Evolutionary conservation across 2,113 vertebrate species (phyloP), one percentile per base, ranked within the genome.

Genomic region (Cottus gobio): DNA sequence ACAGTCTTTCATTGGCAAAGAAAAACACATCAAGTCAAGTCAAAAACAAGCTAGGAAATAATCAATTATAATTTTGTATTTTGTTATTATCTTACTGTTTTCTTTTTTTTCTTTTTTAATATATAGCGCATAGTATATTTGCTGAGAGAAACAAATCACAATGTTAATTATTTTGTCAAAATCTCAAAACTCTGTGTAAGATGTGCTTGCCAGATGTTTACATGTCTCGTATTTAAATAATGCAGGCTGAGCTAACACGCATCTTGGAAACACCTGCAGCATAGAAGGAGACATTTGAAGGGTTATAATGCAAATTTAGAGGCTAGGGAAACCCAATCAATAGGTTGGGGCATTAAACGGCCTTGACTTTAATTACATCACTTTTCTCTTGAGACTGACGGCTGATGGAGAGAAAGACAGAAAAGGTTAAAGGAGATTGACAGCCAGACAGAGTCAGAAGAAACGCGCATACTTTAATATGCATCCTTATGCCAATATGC

Each of bases 371-470:
- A 76, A 85, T 67, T 65, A 52, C 26, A 79, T 39, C 24, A 42
- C 18, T 39, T 62, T 50, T 61, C 67, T 61, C 75, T 46, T 57
- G 39, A 56, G 63, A 73, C 36, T 61, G 67, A 85, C 70, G 42
- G 71, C 64, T 79, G 61, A 87, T 58, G 46, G 42, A 70, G 39
- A 67, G 64, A 84, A 69, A 84, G 84, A 82, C 65, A 87, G 64
- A 74, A 82, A 81, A 85, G 67, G 80, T 84, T 81, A 79, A 71
- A n/a, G 30, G 15, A 80, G 85, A 89, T 5, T 69, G 83, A 86
- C 68, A 80, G 79, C 15, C 26, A 80, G 75, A 72, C 13, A 64
- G 34, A 72, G 16, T 83, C 67, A 68, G 56, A 85, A 60, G 44
- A 75, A 83, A 71, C 42, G 31, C 42, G 54, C 18, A 68, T 62